phyloP scores from a whole-genome alignment of 2,888 invertebrate genomes.

The Ypsolopha scabrella region DNA sequence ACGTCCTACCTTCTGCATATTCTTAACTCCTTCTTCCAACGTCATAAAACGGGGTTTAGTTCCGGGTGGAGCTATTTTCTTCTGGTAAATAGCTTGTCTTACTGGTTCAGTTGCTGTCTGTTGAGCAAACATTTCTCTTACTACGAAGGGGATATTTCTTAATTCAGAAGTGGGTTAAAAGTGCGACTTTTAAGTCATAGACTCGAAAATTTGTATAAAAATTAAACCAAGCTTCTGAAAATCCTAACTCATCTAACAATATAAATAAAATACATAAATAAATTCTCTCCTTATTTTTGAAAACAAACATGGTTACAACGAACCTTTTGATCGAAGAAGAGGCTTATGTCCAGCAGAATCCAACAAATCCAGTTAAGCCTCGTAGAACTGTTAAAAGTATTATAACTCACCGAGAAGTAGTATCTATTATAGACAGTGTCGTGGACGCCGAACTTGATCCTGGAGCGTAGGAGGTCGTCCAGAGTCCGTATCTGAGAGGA shows the following conservation, averaged over 20 bases:
- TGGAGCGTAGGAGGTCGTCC: slow-evolving; percentile 73
- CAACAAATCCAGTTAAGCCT: neutral
- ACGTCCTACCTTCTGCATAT: slow-evolving; percentile 59
- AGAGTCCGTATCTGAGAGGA: slow-evolving; percentile 75
- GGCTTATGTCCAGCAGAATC: no score
- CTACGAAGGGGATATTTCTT: no score
- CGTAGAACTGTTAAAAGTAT: neutral
- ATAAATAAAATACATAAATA: no score
- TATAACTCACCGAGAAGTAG: slow-evolving; percentile 72
- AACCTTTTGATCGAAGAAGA: neutral
- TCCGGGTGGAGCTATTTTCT: slow-evolving; percentile 74
- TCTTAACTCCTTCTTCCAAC: slow-evolving; percentile 73
- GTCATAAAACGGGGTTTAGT: slow-evolving; percentile 67
- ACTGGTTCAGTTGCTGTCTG: slow-evolving; percentile 75
- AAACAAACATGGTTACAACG: neutral
- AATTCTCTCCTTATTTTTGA: no score
- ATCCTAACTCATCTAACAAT: no score
- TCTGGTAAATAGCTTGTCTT: slow-evolving; percentile 72
- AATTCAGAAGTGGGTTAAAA: no score
- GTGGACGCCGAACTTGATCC: slow-evolving; percentile 75
- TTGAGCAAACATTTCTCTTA: slow-evolving; percentile 11
- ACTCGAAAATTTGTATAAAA: no score
- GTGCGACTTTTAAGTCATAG: no score
- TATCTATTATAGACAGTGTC: slow-evolving; percentile 77
- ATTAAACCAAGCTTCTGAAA: no score